These are phyloP conservation scores for Saguinus oedipus DNA, from an alignment of 2,797 vertebrate genomes.

Conservation along the genomic window DNA sequence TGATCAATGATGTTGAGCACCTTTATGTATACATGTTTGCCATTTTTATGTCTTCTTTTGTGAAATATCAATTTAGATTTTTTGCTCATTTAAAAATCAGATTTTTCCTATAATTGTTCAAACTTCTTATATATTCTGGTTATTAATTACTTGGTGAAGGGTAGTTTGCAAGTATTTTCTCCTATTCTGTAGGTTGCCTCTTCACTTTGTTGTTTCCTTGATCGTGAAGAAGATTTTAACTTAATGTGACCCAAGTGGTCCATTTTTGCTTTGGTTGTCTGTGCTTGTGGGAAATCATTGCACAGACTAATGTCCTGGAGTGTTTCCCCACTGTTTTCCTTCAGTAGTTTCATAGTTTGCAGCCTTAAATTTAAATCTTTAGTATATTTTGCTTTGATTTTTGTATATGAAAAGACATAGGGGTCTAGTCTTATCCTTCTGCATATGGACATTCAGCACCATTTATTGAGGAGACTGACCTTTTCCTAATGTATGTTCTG, in stretches of 20 bases:
- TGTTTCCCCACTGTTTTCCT: background rate
- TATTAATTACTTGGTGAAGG: too few species aligned
- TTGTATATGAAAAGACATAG: background rate
- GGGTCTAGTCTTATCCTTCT: background rate
- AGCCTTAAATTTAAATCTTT: background rate
- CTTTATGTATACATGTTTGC: background rate
- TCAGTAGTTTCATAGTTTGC: background rate
- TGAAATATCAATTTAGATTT: background rate
- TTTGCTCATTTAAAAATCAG: background rate
- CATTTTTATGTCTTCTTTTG: background rate
- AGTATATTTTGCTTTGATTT: background rate
- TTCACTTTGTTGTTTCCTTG: too few species aligned
- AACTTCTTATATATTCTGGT: too few species aligned
- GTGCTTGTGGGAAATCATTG: background rate
- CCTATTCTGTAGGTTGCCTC: too few species aligned
- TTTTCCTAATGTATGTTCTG: too few species aligned
- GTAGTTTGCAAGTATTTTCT: too few species aligned
- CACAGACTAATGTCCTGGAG: background rate
- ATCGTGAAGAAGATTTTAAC: background rate
- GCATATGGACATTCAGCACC: background rate
- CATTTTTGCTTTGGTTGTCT: background rate
- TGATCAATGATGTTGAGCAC: background rate
- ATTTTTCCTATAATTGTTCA: background rate
- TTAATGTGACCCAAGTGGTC: background rate
- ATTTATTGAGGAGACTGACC: too few species aligned